Conservation (phyloP, 1,140 invertebrate species). For the Solenopsis invicta region DNA sequence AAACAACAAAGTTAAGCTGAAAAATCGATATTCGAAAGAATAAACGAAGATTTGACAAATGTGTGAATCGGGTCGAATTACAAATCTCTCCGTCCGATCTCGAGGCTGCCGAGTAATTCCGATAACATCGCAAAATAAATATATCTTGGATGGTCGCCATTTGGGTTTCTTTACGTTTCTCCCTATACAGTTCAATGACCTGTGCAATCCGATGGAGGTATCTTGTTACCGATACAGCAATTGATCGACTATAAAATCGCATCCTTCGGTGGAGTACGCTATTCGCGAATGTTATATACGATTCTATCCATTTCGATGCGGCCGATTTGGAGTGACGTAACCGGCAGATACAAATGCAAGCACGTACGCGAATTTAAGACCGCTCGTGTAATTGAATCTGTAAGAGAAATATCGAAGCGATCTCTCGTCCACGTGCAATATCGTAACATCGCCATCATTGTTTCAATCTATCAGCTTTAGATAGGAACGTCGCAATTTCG, state of each 20-base stretch:
- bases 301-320: constrained; percentile 29
- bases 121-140: constrained; percentile 58
- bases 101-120: background rate
- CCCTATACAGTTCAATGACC: constrained; percentile 8
- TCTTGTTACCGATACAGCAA: constrained; percentile 42
- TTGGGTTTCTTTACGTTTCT: constrained; percentile 39
- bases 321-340: constrained; percentile 17
- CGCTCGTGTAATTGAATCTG: constrained; percentile 46
- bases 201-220: background rate
- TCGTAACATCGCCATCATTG: constrained; percentile 22
- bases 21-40: background rate
- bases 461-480: background rate
- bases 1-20: background rate
- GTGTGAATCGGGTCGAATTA: background rate
- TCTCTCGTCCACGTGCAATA: background rate
- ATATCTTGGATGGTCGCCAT: constrained; percentile 63
- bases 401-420: constrained; percentile 28
- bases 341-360: background rate
- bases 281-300: constrained; percentile 22
- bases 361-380: constrained; percentile 36
- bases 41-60: background rate
- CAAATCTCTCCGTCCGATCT: background rate
- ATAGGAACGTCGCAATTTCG: constrained; percentile 12
- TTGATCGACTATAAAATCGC: constrained; percentile 14
- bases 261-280: background rate